phyloP scores from a whole-genome alignment of 2,888 invertebrate species.

The Noctua pronuba region DNA sequence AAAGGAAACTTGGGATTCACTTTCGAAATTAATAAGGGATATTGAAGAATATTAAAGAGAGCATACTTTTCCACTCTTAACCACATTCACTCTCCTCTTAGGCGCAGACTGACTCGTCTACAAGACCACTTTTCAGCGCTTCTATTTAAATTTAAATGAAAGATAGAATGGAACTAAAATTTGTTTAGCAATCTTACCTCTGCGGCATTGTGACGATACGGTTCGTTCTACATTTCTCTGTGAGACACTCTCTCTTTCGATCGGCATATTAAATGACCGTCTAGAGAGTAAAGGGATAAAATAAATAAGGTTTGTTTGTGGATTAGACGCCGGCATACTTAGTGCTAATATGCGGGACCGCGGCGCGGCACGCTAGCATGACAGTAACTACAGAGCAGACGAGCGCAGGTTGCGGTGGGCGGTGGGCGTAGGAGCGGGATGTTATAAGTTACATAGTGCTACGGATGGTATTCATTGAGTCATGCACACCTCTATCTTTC shows the following conservation, averaged over 20 bases:
- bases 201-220: conserved; percentile 88
- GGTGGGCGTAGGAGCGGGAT: conserved; percentile 91
- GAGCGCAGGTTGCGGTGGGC: conserved; percentile 89
- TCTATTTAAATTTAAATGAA: conserved; percentile 63
- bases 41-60: conserved; percentile 61
- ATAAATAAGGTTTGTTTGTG: conserved; percentile 90
- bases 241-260: conserved; percentile 90
- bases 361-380: conserved; percentile 85
- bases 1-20: conserved; percentile 63
- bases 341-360: conserved; percentile 83
- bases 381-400: conserved; percentile 90
- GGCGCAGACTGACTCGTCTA: conserved; percentile 69
- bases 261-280: conserved; percentile 92
- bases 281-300: conserved; percentile 92
- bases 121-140: conserved; percentile 55
- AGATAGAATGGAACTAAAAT: conserved; percentile 82
- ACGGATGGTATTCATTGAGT: conserved; percentile 92
- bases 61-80: conserved; percentile 65
- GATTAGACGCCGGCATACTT: conserved; percentile 87
- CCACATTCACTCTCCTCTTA: conserved; percentile 59
- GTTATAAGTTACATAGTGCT: conserved; percentile 92
- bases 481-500: conserved; percentile 99
- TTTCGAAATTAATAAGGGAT: conserved; percentile 59
- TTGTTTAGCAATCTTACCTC: conserved; percentile 89
- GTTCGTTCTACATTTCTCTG: conserved; percentile 90